phyloP scores from a whole-genome alignment of 2,797 vertebrate species.

The Okamejei kenojei region DNA sequence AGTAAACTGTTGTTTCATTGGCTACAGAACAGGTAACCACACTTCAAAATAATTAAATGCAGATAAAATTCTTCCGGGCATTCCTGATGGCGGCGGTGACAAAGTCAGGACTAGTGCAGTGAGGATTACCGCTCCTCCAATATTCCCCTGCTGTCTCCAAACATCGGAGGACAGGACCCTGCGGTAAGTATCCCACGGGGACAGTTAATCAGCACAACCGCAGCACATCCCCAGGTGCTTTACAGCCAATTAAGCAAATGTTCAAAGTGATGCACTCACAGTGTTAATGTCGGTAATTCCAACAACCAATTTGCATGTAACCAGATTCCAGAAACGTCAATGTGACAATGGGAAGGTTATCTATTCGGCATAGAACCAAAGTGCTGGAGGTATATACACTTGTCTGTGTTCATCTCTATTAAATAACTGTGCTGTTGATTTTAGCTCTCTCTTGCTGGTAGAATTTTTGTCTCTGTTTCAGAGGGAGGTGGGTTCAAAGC shows the following conservation, averaged over 20 bases:
- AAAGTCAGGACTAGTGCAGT: neutral
- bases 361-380: neutral
- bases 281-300: neutral
- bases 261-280: neutral
- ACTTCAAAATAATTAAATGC: neutral
- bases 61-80: neutral
- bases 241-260: neutral
- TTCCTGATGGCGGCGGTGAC: neutral
- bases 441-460: too few species aligned
- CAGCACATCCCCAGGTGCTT: neutral
- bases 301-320: neutral
- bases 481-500: too few species aligned
- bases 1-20: neutral
- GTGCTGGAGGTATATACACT: too few species aligned
- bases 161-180: neutral
- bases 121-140: neutral
- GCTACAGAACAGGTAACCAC: neutral
- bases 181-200: neutral
- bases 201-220: neutral
- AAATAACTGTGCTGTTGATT: too few species aligned
- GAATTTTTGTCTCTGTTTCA: too few species aligned
- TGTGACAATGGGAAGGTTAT: neutral
- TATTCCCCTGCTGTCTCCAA: neutral
- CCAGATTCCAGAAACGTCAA: neutral
- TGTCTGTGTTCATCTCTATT: too few species aligned